phyloP scores from a whole-genome alignment of 2,113 vertebrate genomes.

The Amia ocellicauda region DNA sequence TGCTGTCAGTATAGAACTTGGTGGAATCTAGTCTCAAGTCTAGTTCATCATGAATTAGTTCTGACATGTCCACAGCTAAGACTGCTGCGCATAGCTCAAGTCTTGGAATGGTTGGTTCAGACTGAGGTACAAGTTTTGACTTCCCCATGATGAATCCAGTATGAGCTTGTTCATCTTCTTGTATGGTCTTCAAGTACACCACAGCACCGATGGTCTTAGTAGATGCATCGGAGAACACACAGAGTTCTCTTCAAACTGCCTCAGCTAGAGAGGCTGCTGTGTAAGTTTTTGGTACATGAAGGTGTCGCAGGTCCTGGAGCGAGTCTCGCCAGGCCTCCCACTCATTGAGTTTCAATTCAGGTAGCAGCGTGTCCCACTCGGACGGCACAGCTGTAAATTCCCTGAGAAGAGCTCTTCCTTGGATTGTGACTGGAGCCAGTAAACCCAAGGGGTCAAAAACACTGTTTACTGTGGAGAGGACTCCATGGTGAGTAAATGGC shows the following conservation, averaged over 20 bases:
- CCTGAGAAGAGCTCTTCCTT: conserved; percentile 25
- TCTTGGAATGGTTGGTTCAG: conserved; percentile 9
- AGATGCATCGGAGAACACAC: no score
- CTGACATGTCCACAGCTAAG: conserved; percentile 1
- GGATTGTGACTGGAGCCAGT: conserved; percentile 18
- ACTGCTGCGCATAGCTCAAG: conserved; percentile 11
- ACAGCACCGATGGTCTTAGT: not conserved
- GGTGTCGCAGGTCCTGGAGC: no score
- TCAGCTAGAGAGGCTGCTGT: no score
- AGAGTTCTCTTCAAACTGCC: no score
- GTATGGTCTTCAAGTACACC: not conserved
- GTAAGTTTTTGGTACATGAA: no score
- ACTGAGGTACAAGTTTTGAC: conserved; percentile 7
- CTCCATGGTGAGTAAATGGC: conserved; percentile 23
- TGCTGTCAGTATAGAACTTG: no score
- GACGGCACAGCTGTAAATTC: not conserved
- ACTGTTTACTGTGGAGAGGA: conserved; percentile 19
- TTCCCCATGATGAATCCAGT: not conserved
- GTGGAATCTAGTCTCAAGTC: no score
- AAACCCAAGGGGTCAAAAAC: conserved; percentile 20
- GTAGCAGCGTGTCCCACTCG: not conserved
- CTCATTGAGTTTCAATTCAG: not conserved
- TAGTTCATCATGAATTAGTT: not conserved
- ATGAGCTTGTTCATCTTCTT: not conserved
- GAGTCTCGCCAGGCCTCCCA: conserved; percentile 19